These are phyloP conservation scores for Pantala flavescens DNA, from an alignment of 1,140 invertebrate genomes.

Conservation along the genomic window DNA sequence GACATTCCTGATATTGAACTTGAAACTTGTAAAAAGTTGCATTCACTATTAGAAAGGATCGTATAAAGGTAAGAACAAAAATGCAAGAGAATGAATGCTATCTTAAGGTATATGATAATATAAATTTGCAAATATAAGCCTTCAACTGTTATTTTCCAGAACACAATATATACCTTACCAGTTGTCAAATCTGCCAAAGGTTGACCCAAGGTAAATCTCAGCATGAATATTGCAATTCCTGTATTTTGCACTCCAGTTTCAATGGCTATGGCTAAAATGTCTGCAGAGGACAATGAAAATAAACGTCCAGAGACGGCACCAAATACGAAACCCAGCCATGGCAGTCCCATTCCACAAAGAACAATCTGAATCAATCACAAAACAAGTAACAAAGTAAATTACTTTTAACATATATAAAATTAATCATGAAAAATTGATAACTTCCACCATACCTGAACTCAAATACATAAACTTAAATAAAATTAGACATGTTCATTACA, in stretches of 20 bases:
- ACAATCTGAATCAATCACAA: constrained; percentile 63
- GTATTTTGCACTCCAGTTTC: constrained; percentile 95
- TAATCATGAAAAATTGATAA: constrained; percentile 17
- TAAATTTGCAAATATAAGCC: too few species aligned
- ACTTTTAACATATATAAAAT: constrained; percentile 8
- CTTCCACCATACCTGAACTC: too few species aligned
- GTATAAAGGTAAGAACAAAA: not conserved
- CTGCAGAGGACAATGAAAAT: constrained; percentile 47
- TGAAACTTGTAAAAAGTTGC: constrained; percentile 15
- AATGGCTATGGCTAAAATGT: constrained; percentile 76
- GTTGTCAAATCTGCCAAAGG: constrained; percentile 73
- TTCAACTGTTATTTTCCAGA: too few species aligned
- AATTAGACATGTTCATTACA: too few species aligned
- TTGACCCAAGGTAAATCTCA: constrained; percentile 56
- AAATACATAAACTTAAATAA: too few species aligned
- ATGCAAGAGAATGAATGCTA: not conserved
- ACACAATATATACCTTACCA: constrained; percentile 35
- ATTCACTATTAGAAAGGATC: not conserved
- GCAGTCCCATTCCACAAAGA: constrained; percentile 69
- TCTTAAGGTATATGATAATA: too few species aligned
- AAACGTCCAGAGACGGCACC: constrained; percentile 53
- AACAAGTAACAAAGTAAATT: constrained; percentile 19
- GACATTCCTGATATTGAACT: not conserved
- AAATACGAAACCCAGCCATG: constrained; percentile 74
- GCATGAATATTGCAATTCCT: constrained; percentile 78